Conservation (phyloP, 2,888 invertebrate species). For the Eudemis profundana region DNA sequence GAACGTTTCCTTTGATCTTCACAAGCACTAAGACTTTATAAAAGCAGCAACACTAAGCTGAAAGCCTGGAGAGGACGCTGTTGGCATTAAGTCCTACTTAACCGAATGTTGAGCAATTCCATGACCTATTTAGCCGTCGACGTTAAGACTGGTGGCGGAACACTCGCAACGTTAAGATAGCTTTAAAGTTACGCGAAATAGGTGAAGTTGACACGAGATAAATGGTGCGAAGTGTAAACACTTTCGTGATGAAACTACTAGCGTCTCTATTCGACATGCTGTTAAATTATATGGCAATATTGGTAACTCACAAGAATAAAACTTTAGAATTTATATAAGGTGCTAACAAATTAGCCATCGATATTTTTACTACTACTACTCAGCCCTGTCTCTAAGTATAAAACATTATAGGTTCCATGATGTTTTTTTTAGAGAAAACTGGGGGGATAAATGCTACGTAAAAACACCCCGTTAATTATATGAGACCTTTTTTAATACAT, state of each 20-base stretch:
- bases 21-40: constrained; percentile 12
- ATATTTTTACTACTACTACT: too few relatives aligned
- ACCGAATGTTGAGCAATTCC: constrained; percentile 29
- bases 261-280: not conserved
- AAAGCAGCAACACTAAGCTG: constrained; percentile 24
- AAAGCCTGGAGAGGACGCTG: constrained; percentile 27
- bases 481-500: too few relatives aligned
- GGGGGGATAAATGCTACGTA: too few relatives aligned
- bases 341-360: too few relatives aligned
- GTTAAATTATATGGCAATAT: not conserved
- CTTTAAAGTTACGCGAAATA: constrained; percentile 29
- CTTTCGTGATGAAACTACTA: constrained; percentile 1
- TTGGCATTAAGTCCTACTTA: constrained; percentile 36
- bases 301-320: too few relatives aligned
- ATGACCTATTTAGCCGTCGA: constrained; percentile 34
- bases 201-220: constrained; percentile 13
- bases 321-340: too few relatives aligned
- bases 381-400: too few relatives aligned
- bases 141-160: constrained; percentile 25
- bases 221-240: too few relatives aligned
- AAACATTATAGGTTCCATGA: too few relatives aligned
- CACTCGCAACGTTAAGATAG: constrained; percentile 20
- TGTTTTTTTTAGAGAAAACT: too few relatives aligned
- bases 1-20: not conserved
- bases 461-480: too few relatives aligned